Evolutionary conservation across 2,888 invertebrate species (phyloP).

Genomic region (Pyralis farinalis): DNA sequence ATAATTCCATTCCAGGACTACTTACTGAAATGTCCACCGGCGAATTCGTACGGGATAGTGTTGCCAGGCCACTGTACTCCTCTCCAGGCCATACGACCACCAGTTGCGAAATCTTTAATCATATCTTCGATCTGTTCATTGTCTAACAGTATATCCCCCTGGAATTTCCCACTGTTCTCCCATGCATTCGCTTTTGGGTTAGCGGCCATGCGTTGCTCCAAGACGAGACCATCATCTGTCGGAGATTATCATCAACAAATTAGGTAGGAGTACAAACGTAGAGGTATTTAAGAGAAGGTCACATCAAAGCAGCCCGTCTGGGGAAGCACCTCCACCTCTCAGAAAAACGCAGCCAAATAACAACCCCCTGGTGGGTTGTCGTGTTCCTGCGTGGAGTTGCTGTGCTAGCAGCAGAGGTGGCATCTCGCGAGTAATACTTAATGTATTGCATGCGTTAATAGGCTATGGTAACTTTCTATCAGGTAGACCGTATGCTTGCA

Average conservation of each 20-base stretch:
- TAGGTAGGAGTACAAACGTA: neutral
- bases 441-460: too few relatives aligned
- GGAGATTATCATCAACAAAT: too few relatives aligned
- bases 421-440: too few relatives aligned
- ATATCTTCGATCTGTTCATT: slow-evolving; percentile 34
- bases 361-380: too few relatives aligned
- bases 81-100: slow-evolving; percentile 41
- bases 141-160: slow-evolving; percentile 47
- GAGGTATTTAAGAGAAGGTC: neutral
- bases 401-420: too few relatives aligned
- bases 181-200: slow-evolving; percentile 29
- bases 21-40: slow-evolving; percentile 30
- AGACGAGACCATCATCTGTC: slow-evolving; percentile 24
- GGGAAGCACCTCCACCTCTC: too few relatives aligned
- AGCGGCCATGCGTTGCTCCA: slow-evolving; percentile 24
- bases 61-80: slow-evolving; percentile 44
- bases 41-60: slow-evolving; percentile 38
- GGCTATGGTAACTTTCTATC: too few relatives aligned
- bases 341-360: too few relatives aligned
- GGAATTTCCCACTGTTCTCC: slow-evolving; percentile 48
- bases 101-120: slow-evolving; percentile 30
- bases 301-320: too few relatives aligned
- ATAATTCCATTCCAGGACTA: too few relatives aligned
- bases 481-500: too few relatives aligned
- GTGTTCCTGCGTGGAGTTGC: too few relatives aligned